phyloP scores from a whole-genome alignment of 2,113 vertebrate genomes.

The Psettodes erumei region DNA sequence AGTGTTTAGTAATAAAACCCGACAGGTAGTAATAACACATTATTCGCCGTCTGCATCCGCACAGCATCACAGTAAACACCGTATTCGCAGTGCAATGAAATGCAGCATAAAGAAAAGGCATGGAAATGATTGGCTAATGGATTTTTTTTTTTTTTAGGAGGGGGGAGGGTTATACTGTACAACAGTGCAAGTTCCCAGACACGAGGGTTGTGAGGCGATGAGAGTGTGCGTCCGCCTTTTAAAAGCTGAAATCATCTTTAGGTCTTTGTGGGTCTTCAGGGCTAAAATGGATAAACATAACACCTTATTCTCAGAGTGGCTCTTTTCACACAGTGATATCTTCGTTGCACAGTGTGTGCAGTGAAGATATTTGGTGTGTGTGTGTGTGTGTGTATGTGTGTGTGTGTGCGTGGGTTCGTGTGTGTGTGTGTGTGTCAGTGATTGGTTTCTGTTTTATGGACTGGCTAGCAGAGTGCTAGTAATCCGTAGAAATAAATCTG shows the following conservation, averaged over 20 bases:
- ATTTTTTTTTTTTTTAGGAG: constrained; percentile 4
- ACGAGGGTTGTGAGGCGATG: not conserved
- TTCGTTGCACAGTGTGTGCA: constrained; percentile 65
- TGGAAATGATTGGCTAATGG: not conserved
- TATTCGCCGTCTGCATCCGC: not conserved
- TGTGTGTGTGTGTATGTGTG: constrained; percentile 29
- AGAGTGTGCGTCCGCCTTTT: not conserved
- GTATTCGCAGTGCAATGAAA: constrained; percentile 9
- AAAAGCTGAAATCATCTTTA: constrained; percentile 35
- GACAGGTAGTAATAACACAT: not conserved
- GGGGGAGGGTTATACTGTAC: not conserved
- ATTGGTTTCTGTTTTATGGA: constrained; percentile 85
- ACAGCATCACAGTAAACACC: not conserved
- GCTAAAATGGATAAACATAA: constrained; percentile 66
- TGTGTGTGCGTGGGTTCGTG: constrained; percentile 48
- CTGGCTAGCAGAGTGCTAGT: constrained; percentile 76
- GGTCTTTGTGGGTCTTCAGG: constrained; percentile 49
- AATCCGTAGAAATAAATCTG: constrained; percentile 80
- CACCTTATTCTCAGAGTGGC: constrained; percentile 45
- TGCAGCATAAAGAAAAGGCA: not conserved
- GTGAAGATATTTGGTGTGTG: constrained; percentile 9
- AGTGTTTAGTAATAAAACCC: not conserved
- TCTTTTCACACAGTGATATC: constrained; percentile 72
- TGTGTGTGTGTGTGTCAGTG: constrained; percentile 71
- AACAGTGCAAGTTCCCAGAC: too few relatives aligned